These are phyloP conservation scores for Microctonus brassicae DNA, from an alignment of 2,888 invertebrate genomes.

Conservation along the genomic window DNA sequence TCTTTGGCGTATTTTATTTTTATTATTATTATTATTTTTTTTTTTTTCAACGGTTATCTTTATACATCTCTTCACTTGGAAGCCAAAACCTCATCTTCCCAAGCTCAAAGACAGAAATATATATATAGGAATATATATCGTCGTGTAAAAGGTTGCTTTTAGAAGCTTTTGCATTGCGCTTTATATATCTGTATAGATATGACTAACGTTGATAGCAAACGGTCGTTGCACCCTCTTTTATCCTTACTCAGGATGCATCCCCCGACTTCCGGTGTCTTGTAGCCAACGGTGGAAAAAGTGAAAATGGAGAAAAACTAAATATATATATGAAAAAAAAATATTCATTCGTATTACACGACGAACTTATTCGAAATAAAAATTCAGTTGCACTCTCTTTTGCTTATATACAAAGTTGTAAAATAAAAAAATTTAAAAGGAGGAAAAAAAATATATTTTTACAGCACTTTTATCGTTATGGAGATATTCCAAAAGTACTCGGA, in stretches of 20 bases:
- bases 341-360: too few species aligned
- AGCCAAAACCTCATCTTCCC: constrained; percentile 24
- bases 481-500: background rate
- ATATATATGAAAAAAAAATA: background rate
- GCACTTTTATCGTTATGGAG: background rate
- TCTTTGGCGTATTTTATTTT: background rate
- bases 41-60: background rate
- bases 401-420: too few species aligned
- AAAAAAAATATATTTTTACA: too few species aligned
- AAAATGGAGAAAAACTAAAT: background rate
- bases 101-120: constrained; percentile 29
- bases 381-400: too few species aligned
- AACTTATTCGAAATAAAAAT: too few species aligned
- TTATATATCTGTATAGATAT: background rate
- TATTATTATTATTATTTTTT: background rate
- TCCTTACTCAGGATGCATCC: constrained; percentile 6
- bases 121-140: constrained; percentile 18
- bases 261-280: constrained; percentile 10
- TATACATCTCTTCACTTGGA: background rate
- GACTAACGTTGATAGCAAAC: constrained; percentile 25
- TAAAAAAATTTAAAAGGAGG: too few species aligned
- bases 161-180: background rate
- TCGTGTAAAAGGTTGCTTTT: constrained; percentile 30
- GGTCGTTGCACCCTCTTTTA: constrained; percentile 22
- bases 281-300: constrained; percentile 10